Evolutionary conservation across 2,797 vertebrate species (phyloP).

Genomic region (Peromyscus eremicus): DNA sequence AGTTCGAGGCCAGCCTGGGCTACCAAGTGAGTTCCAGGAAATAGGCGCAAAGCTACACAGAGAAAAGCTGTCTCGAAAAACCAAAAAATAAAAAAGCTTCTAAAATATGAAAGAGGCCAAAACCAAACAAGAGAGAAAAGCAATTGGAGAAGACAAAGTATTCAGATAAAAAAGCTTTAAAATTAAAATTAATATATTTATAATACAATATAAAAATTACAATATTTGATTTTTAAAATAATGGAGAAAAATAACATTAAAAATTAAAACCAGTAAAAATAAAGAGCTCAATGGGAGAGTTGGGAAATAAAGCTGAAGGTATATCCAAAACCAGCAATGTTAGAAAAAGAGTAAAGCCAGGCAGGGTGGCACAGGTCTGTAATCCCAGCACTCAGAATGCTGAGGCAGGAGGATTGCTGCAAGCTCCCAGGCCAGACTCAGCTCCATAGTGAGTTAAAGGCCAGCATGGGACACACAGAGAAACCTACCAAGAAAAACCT

Average conservation of each 20-base stretch:
- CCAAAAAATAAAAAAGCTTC: too few species aligned
- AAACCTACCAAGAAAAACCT: not conserved
- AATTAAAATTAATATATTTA: not conserved
- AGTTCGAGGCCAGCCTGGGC: too few species aligned
- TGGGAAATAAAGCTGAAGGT: constrained; percentile 10
- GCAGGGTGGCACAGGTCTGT: not conserved
- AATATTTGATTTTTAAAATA: not conserved
- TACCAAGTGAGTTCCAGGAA: too few species aligned
- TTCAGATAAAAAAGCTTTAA: not conserved
- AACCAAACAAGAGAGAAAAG: not conserved
- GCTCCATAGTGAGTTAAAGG: not conserved
- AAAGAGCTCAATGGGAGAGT: not conserved
- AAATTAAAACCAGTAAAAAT: constrained; percentile 5
- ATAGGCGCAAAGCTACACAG: too few species aligned
- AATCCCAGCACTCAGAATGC: not conserved
- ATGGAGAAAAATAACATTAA: not conserved
- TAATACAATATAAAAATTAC: not conserved
- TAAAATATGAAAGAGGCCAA: not conserved
- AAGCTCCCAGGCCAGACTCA: not conserved
- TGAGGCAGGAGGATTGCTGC: not conserved
- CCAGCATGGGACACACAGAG: not conserved
- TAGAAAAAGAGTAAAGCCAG: not conserved
- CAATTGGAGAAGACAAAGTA: not conserved
- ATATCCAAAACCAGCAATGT: not conserved
- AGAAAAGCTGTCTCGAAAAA: too few species aligned